Percentiles rank a stretch among this genome's conserved stretches.
Evolutionary conservation across 2,888 invertebrate genomes (phyloP).

Genomic region (Ophion obscuratus): DNA sequence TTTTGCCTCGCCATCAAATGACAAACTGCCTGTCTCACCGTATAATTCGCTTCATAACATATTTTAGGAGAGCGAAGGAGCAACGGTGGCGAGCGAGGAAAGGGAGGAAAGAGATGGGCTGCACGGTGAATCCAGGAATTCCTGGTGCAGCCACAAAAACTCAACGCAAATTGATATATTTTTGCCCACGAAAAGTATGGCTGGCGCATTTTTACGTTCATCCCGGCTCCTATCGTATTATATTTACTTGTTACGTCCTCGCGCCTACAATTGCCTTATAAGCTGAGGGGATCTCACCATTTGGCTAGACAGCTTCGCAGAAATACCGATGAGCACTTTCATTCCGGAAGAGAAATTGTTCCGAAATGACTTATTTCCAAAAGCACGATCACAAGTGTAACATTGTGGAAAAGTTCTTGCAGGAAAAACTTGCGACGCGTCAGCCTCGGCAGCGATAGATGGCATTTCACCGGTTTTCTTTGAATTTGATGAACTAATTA

Average conservation of each 20-base stretch:
- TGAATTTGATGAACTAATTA: too few relatives aligned
- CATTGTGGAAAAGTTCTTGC: not conserved
- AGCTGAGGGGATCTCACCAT: not conserved
- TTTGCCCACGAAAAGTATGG: slow-evolving; percentile 32
- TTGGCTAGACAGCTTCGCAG: not conserved
- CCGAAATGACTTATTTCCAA: not conserved
- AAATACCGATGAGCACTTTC: not conserved
- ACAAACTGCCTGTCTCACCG: slow-evolving; percentile 75
- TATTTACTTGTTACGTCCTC: not conserved
- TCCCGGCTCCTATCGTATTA: not conserved
- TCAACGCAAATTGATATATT: slow-evolving; percentile 52
- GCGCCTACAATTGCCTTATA: not conserved
- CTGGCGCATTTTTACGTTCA: slow-evolving; percentile 29
- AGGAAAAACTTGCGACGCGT: too few relatives aligned
- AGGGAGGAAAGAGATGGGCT: slow-evolving; percentile 60
- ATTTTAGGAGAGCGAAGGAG: slow-evolving; percentile 77
- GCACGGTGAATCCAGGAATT: slow-evolving; percentile 30
- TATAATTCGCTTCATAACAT: slow-evolving; percentile 81
- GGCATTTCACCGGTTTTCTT: too few relatives aligned
- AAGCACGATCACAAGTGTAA: not conserved
- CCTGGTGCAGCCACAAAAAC: slow-evolving; percentile 22
- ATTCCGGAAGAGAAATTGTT: not conserved
- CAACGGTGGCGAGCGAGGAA: slow-evolving; percentile 72
- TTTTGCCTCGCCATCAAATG: slow-evolving; percentile 74
- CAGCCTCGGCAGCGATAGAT: too few relatives aligned